Evolutionary conservation across 2,113 vertebrate species (phyloP), one percentile per base, ranked within the genome.

Genomic region (Mirza zaza): DNA sequence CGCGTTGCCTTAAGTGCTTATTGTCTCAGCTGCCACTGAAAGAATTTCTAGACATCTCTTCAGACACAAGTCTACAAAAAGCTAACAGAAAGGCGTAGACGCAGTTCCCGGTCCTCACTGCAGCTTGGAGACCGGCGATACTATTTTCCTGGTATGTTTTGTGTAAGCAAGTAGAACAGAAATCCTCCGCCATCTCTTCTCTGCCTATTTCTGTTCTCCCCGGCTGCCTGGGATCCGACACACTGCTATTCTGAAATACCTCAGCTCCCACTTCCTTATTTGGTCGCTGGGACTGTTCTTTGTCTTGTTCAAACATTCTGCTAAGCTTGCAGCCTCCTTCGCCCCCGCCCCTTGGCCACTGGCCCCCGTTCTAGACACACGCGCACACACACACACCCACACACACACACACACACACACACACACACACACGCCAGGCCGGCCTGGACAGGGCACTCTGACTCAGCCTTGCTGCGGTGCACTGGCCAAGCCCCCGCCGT

Each of bases 181-280:
- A 95, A 65, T 89, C 90, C 81, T 87, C 59, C 79, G 82, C 91
- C 86, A 81, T 96, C 97, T 89, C 18, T 95, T n/a, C 95, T 97
- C 95, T 67, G 92, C 94, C 96, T 83, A 95, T 89, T 97, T 96
- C 93, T 59, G 59, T 95, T 95, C 94, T 95, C 84, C 90, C 81
- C 36, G 92, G 92, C 63, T 59, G 97, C 94, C 97, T 73, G 17
- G 77, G 94, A 61, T 68, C 97, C 94, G 95, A 97, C 82, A 95
- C 36, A 94, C 98, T 98, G 96, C 75, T 99, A 98, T 99, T 98
- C 98, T 99, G 99, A 99, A 99, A 98, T 98, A 98, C 98, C 98
- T 97, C 95, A 42, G 98, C 97, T 96, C 98, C 97, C 61, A 98
- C 98, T 99, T 99, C 99, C 99, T 99, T 99, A 99, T 99, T 99